Evolutionary conservation across 2,888 invertebrate genomes (phyloP).

Genomic region (Coleophora flavipennella): DNA sequence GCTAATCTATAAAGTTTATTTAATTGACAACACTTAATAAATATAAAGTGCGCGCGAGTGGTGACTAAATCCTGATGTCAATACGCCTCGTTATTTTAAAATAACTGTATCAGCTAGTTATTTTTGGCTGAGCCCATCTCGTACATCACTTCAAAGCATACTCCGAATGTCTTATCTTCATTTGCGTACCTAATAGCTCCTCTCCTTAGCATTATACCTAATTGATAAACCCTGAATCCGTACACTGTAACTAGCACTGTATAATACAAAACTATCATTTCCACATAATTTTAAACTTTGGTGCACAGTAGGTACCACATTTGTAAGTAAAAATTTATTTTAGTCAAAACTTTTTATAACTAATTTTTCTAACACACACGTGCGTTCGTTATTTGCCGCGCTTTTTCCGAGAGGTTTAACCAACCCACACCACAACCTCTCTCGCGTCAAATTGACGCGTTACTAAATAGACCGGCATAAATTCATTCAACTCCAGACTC

Average conservation of each 20-base stretch:
- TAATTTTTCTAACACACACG: conserved; percentile 18
- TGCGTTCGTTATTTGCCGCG: conserved; percentile 34
- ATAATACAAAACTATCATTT: no score
- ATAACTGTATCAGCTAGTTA: conserved; percentile 25
- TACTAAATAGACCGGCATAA: conserved; percentile 70
- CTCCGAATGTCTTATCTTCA: conserved; percentile 50
- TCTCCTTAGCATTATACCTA: conserved; percentile 6
- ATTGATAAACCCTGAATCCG: no score
- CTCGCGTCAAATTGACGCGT: conserved; percentile 69
- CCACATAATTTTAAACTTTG: no score
- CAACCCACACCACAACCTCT: conserved; percentile 40
- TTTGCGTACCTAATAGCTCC: conserved; percentile 25
- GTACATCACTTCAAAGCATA: conserved; percentile 45
- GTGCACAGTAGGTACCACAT: no score
- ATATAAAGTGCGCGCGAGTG: no score
- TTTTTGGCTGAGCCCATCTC: conserved; percentile 41
- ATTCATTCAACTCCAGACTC: conserved; percentile 68
- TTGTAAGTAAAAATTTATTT: no score
- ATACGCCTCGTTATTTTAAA: conserved; percentile 24
- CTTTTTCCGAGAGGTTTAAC: conserved; percentile 27
- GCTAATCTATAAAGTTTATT: no score
- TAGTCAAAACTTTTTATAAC: no score
- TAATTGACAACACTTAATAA: no score
- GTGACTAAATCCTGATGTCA: conserved; percentile 4
- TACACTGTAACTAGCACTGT: no score